phyloP scores from a whole-genome alignment of 2,797 vertebrate species.

The Tenualosa ilisha region DNA sequence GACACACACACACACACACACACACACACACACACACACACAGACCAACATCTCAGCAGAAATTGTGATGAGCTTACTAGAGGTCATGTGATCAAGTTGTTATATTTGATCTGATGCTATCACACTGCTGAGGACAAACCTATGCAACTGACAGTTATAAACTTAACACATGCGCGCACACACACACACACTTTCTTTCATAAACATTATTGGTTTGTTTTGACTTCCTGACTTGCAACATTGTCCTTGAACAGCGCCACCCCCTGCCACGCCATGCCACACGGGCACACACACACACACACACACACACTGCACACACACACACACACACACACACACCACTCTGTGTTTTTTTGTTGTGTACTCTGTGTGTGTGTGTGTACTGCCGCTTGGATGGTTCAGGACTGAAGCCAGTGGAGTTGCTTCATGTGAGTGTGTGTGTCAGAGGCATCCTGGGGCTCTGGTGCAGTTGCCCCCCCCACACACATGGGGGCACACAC shows the following conservation, averaged over 20 bases:
- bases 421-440: not conserved
- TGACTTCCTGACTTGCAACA: too few species aligned
- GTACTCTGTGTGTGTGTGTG: too few species aligned
- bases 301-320: not conserved
- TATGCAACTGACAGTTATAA: not conserved
- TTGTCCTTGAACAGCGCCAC: too few species aligned
- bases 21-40: conserved; percentile 13
- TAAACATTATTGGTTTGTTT: too few species aligned
- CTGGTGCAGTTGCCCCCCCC: too few species aligned
- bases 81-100: not conserved
- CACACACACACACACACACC: not conserved
- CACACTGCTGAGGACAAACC: not conserved
- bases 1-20: conserved; percentile 11
- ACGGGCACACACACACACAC: not conserved
- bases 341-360: too few species aligned
- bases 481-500: too few species aligned
- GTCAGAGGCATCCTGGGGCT: too few species aligned
- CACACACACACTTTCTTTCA: too few species aligned
- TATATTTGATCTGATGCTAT: not conserved
- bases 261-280: too few species aligned
- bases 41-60: not conserved
- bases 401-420: not conserved
- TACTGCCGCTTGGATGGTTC: not conserved
- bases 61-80: not conserved
- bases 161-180: too few species aligned